Evolutionary conservation across 2,113 vertebrate genomes (phyloP), one percentile per base, ranked within the genome.

Genomic region (Barbus barbus): DNA sequence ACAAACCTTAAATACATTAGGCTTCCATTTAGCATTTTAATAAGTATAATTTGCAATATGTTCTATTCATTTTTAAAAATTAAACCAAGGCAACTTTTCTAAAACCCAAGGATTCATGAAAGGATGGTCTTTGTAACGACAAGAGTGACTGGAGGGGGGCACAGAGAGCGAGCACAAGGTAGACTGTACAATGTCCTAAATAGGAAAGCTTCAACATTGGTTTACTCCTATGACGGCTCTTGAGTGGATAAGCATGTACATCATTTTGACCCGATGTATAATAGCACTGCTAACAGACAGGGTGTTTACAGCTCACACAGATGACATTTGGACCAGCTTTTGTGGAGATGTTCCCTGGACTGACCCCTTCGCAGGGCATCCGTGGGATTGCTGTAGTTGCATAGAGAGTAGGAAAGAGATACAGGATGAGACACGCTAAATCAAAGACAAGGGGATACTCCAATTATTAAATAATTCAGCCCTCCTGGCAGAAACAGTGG

Each of bases 151-250:
- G 73, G 60, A 78, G 90, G 85, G 82, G 82, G 84, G 90, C 86
- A 88, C 86, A 48, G 86, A 88, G 89, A 89, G 90, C 90, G 89
- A 89, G 90, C 90, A 93, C 90, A 87, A 88, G 87, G 91, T 92
- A 90, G 88, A 91, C 94, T 94, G 91, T 93, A 94, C 93, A 92
- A 86, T 91, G 87, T 89, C 90, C 89, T 91, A 92, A 78, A 90
- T 69, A 87, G 88, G 91, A 89, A 94, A 93, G 91, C 90, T 75
- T 89, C 81, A 90, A n/a, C 75, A 26, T 18, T 86, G 44, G 89
- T 80, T 87, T 36, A 75, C 81, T 79, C 88, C 87, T 36, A 58
- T 46, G 71, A 63, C 53, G 48, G 73, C 18, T 79, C 63, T 84
- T 91, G 77, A 86, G 90, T 90, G 90, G 88, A 89, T 79, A 73